These are phyloP conservation scores for Hyposmocoma kahamanoa DNA, from an alignment of 1,140 invertebrate genomes.

Conservation along the genomic window DNA sequence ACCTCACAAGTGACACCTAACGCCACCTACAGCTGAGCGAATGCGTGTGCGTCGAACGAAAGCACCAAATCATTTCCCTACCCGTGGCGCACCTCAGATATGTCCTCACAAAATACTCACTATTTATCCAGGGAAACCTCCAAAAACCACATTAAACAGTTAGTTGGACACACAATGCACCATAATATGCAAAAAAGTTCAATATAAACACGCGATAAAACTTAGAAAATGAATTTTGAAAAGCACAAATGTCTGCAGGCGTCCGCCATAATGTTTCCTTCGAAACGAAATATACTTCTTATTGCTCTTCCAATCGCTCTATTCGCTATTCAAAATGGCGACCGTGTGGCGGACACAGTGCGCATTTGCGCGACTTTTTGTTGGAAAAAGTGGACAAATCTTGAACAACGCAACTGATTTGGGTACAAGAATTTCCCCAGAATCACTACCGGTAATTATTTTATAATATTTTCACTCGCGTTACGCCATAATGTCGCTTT, in stretches of 20 bases:
- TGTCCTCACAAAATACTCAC: conserved; percentile 71
- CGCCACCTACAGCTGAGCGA: conserved; percentile 72
- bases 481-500: conserved; percentile 56
- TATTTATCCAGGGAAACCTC: conserved; percentile 59
- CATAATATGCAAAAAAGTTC: conserved; percentile 74
- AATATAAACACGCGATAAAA: conserved; percentile 72
- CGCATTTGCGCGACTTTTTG: conserved; percentile 67
- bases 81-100: conserved; percentile 71
- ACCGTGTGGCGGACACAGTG: conserved; percentile 69
- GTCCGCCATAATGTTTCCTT: conserved; percentile 75
- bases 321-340: conserved; percentile 76
- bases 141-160: conserved; percentile 69
- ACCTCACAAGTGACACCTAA: conserved; percentile 60
- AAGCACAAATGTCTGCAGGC: conserved; percentile 73
- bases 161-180: conserved; percentile 63
- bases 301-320: conserved; percentile 72
- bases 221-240: conserved; percentile 75
- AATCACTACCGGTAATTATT: conserved; percentile 71
- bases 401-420: conserved; percentile 63
- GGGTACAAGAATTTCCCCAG: conserved; percentile 45
- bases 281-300: conserved; percentile 74
- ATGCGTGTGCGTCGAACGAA: conserved; percentile 74
- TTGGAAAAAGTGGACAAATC: conserved; percentile 59
- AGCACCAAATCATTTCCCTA: conserved; percentile 74
- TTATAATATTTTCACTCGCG: conserved; percentile 55